Base-by-base conservation (phyloP, 1,140 invertebrate genomes). In the Rhopalosiphum maidis region DNA sequence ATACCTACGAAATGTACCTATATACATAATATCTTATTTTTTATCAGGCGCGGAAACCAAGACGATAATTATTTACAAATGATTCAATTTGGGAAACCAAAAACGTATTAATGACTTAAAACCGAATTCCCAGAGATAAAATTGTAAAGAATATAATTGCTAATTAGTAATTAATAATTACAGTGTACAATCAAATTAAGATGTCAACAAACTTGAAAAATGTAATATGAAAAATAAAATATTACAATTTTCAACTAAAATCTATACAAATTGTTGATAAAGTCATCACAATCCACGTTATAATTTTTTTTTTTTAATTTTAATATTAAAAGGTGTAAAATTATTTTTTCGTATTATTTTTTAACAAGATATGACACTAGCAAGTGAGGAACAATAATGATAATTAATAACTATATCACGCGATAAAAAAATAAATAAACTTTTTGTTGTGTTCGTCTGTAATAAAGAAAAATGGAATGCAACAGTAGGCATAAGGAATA, bases 1-100 rank as follows among this genome's bases (percentile, higher is more conserved):
- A 60, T 68, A 68, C 30, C 25, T 9, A 30, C 25, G 0, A 30
- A 25, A n/a, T 68, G 30, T 68, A 30, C 25, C 8, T 30, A n/a
- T 11, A 68, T 68, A 30, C 60, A 30, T 68, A n/a, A 68, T 30
- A 68, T 30, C 30, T 30, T 25, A 30, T 30, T 68, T 60, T 68
- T 68, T 68, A 68, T 68, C 4, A n/a, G n/a, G 30, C 15, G 3
- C 18, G 5, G 60, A 77, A 77, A 77, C 60, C n/a, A 77, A 77
- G 30, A 77, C 30, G n/a, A 77, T 77, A n/a, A 77, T n/a, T 77
- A 77, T 77, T 77, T n/a, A 77, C 60, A 77, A 77, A 77, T 77
- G 15, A 77, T 77, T n/a, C 18, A 30, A 60, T 30, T 60, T 60
- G 9, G 55, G 55, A 60, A 77, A 77, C 15, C n/a, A n/a, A 35